Conservation (phyloP, 2,888 invertebrate species). For the Liposcelis brunnea region DNA sequence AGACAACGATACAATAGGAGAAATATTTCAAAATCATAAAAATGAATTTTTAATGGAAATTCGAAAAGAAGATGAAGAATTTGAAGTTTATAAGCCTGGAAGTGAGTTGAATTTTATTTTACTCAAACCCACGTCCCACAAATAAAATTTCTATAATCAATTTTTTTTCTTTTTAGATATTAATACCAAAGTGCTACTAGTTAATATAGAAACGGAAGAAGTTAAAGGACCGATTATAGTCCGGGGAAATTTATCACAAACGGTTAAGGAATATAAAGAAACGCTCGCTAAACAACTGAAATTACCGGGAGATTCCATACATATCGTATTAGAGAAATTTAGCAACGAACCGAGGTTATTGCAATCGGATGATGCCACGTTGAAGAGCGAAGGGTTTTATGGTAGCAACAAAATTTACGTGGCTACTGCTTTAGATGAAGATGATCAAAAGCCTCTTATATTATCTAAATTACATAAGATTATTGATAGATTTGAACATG, state of each 20-base stretch:
- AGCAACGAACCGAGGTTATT: slow-evolving; percentile 24
- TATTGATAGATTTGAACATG: slow-evolving; percentile 38
- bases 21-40: slow-evolving; percentile 29
- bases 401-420: slow-evolving; percentile 32
- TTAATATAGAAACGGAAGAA: slow-evolving; percentile 41
- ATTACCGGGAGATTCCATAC: slow-evolving; percentile 27
- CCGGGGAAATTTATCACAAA: slow-evolving; percentile 36
- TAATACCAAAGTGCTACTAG: slow-evolving; percentile 39
- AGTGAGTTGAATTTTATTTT: no score
- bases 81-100: slow-evolving; percentile 42
- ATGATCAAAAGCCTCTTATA: slow-evolving; percentile 29
- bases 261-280: slow-evolving; percentile 34
- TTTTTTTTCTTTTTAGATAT: slow-evolving; percentile 30
- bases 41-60: slow-evolving; percentile 50
- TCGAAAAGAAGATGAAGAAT: slow-evolving; percentile 37
- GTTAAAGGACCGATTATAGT: slow-evolving; percentile 39
- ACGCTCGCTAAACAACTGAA: slow-evolving; percentile 28
- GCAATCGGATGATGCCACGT: slow-evolving; percentile 25
- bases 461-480: slow-evolving; percentile 32
- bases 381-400: slow-evolving; percentile 26
- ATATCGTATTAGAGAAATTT: slow-evolving; percentile 30
- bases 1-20: slow-evolving; percentile 31
- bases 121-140: no score
- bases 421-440: slow-evolving; percentile 28
- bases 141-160: no score